Percentiles rank a stretch among this genome's conserved stretches.
Evolutionary conservation across 2,113 vertebrate genomes (phyloP).

Genomic region (Stegastes partitus): DNA sequence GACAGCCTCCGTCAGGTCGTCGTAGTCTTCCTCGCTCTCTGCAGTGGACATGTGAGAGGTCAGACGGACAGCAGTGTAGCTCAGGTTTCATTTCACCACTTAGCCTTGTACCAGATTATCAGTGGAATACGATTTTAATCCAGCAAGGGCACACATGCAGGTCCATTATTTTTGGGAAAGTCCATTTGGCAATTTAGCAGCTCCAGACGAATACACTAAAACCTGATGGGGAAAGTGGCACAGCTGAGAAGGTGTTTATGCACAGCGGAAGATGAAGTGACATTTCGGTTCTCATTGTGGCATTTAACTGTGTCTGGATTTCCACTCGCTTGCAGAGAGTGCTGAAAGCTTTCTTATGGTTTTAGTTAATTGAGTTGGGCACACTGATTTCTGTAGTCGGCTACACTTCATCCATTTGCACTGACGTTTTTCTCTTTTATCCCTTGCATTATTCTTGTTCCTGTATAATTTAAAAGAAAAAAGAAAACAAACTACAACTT

Average conservation of each 20-base stretch:
- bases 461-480: no score
- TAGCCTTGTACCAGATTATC: background rate
- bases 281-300: constrained; percentile 31
- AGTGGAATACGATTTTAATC: constrained; percentile 10
- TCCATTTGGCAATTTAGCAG: constrained; percentile 19
- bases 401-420: no score
- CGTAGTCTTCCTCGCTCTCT: constrained; percentile 91
- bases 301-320: constrained; percentile 26
- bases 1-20: constrained; percentile 88
- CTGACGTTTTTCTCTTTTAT: no score
- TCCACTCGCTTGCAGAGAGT: constrained; percentile 15
- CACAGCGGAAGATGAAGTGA: constrained; percentile 23
- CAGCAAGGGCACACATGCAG: background rate
- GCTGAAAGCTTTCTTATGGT: constrained; percentile 26
- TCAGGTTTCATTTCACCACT: background rate
- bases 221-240: constrained; percentile 12
- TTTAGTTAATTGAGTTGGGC: background rate
- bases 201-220: constrained; percentile 17
- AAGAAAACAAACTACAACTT: no score
- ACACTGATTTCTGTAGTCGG: background rate
- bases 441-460: no score
- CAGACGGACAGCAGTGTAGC: background rate
- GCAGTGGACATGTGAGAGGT: constrained; percentile 10
- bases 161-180: background rate
- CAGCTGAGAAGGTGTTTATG: constrained; percentile 39